Conservation (phyloP, 2,113 vertebrate genomes). For the Pampusana beccarii region DNA sequence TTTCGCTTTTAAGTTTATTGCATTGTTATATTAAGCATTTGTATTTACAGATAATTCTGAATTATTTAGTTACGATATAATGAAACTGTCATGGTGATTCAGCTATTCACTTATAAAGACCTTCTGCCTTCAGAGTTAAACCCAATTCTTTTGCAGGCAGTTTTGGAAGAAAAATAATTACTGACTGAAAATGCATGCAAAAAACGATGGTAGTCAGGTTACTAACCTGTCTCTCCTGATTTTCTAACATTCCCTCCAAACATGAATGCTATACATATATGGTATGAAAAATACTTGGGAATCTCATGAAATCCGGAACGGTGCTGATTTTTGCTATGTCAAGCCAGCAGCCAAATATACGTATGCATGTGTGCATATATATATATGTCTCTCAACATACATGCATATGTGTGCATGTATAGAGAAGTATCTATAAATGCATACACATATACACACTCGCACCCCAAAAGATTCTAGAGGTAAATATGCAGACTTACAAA, state of each 20-base stretch:
- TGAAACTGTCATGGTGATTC: not conserved
- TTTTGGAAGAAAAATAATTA: not conserved
- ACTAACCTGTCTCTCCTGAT: not conserved
- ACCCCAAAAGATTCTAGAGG: conserved; percentile 27
- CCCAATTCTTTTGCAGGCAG: not conserved
- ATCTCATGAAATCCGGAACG: not conserved
- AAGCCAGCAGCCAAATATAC: not conserved
- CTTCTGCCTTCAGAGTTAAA: conserved; percentile 14
- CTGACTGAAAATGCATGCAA: not conserved
- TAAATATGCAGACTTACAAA: conserved; percentile 42
- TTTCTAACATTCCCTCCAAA: not conserved
- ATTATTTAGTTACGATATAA: conserved; percentile 29
- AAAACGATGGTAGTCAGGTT: not conserved
- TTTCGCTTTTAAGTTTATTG: not conserved
- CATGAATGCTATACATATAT: not conserved
- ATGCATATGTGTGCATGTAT: accelerated
- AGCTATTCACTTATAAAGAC: not conserved
- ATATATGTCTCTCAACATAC: not conserved
- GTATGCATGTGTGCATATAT: not conserved
- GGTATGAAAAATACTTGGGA: not conserved
- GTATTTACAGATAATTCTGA: conserved; percentile 49
- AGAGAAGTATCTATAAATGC: not conserved
- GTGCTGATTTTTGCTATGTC: not conserved
- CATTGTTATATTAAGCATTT: conserved; percentile 49
- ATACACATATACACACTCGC: not conserved